Conservation (phyloP, 2,797 vertebrate species). For the Cephalopachus bancanus region DNA sequence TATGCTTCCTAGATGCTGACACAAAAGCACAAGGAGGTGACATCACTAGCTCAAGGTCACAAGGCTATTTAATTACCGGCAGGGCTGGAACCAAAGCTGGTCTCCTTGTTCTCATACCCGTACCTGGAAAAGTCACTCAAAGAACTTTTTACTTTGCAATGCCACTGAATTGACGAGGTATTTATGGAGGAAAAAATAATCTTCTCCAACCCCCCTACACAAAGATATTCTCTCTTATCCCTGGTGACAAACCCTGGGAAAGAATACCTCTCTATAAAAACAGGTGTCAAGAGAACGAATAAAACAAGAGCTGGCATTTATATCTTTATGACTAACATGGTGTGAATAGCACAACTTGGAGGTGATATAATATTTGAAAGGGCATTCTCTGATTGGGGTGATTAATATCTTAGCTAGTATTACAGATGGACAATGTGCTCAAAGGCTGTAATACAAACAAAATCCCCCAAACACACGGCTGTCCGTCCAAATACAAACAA, state of each 20-base stretch:
- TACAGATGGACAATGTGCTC: constrained; percentile 57
- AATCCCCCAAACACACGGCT: constrained; percentile 69
- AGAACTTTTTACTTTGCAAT: background rate
- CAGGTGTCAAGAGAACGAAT: constrained; percentile 30
- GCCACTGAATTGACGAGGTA: background rate
- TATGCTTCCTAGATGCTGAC: background rate
- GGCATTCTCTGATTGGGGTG: constrained; percentile 23
- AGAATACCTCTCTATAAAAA: background rate
- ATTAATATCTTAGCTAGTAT: constrained; percentile 29
- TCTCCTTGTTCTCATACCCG: background rate
- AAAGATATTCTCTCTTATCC: constrained; percentile 25
- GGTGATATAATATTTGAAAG: constrained; percentile 31
- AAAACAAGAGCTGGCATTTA: constrained; percentile 31
- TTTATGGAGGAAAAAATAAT: constrained; percentile 6
- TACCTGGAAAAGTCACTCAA: background rate
- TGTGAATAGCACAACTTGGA: background rate
- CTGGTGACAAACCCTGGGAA: constrained; percentile 32
- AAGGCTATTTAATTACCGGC: constrained; percentile 7
- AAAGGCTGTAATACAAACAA: constrained; percentile 75
- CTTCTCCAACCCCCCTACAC: background rate
- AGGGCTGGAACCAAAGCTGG: background rate
- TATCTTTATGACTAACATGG: constrained; percentile 23
- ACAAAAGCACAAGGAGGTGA: constrained; percentile 32
- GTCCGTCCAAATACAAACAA: constrained; percentile 84
- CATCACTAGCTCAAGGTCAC: constrained; percentile 12